A percentile compares a stretch with the other conserved stretches of the same genome.
phyloP scores from a whole-genome alignment of 1,140 invertebrate species.

The Caenorhabditis brenneri region DNA sequence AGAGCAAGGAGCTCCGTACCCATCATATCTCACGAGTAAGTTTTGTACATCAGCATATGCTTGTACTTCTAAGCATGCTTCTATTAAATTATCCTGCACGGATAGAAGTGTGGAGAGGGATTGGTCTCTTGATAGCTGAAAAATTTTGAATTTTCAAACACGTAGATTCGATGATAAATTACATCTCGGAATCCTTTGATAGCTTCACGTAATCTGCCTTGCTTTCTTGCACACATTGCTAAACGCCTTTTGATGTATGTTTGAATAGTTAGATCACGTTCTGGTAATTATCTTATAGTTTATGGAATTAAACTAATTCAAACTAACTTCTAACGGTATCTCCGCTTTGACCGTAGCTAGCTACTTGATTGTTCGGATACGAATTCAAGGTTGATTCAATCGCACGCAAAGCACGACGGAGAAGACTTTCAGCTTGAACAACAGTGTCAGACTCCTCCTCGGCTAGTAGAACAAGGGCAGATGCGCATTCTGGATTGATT shows the following conservation, averaged over 20 bases:
- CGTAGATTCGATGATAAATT: constrained; percentile 54
- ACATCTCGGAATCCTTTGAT: constrained; percentile 95
- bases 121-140: constrained; percentile 89
- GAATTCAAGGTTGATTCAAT: constrained; percentile 82
- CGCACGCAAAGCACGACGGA: constrained; percentile 85
- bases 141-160: constrained; percentile 61
- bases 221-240: constrained; percentile 93
- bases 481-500: constrained; percentile 89
- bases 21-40: constrained; percentile 91
- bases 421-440: constrained; percentile 79
- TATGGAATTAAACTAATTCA: constrained; percentile 60
- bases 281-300: constrained; percentile 66
- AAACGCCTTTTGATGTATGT: constrained; percentile 91
- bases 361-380: constrained; percentile 75
- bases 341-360: constrained; percentile 75
- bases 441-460: constrained; percentile 95
- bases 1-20: constrained; percentile 64
- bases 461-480: constrained; percentile 90
- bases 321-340: constrained; percentile 41
- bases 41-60: constrained; percentile 95
- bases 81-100: constrained; percentile 96
- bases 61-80: constrained; percentile 91
- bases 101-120: constrained; percentile 92
- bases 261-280: constrained; percentile 89
- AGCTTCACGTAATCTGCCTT: constrained; percentile 90